Base-by-base conservation (phyloP, 2,888 invertebrate genomes). In the Microdon myrmicae region DNA sequence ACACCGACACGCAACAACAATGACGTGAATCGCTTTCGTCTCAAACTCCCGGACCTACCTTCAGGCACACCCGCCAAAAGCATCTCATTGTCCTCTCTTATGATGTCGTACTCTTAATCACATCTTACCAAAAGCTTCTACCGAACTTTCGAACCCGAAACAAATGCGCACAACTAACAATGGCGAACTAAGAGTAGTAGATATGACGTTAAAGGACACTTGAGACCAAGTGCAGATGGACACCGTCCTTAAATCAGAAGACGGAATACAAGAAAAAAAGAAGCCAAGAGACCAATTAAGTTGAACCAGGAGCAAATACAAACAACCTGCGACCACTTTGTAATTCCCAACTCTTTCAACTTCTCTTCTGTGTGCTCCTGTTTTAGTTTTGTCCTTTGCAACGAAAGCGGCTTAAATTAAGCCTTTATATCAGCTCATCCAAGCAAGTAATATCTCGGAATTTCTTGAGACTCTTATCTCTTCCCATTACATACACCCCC, bases 91-190 rank as follows among this genome's bases (percentile, higher is more conserved):
- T 10, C 10, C 19, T 34, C 13, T 22, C 16, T 23, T 51, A 34
- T 37, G 17, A 35, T 20, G 8, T 35, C 47, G 45, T 58, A 32
- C 45, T 64, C 64, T 64, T 58, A 64, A 64, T 56, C 64, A 64
- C 56, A 53, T 43, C 34, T 28, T 53, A 64, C 56, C 58, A 64
- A 64, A 64, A 64, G 64, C 64, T 64, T 64, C 64, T 58, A 58
- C 53, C 56, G 58, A 64, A 58, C 64, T 64, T 64, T 64, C 45
- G 37, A 35, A 47, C 22, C n/a, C 39, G 43, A 58, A 53, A 58
- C 37, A 47, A 58, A 37, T 51, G 58, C 41, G 32, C 35, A 35
- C 34, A 34, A n/a, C n/a, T n/a, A n/a, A n/a, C n/a, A n/a, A n/a
- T n/a, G n/a, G n/a, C n/a, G n/a, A n/a, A n/a, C n/a, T n/a, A n/a